Percentiles rank a stretch among this genome's conserved stretches.
Conservation (phyloP, 2,888 invertebrate genomes). For the Anagyrus pseudococci region DNA sequence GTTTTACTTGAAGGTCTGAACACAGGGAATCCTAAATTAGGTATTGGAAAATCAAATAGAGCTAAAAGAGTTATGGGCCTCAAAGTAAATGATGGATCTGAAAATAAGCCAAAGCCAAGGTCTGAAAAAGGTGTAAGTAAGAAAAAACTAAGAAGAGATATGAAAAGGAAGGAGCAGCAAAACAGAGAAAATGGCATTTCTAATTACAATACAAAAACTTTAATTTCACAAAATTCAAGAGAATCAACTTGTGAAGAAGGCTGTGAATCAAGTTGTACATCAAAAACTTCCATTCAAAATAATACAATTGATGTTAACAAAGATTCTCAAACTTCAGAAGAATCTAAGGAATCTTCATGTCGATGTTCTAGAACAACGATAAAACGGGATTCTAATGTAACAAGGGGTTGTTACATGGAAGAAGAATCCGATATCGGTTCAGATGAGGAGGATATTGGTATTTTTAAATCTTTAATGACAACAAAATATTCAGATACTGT, state of each 20-base stretch:
- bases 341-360: neutral
- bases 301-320: slow-evolving; percentile 4
- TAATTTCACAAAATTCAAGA: neutral
- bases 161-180: slow-evolving; percentile 1
- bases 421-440: no score
- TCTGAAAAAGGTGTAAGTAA: slow-evolving; percentile 20
- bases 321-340: neutral
- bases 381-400: neutral
- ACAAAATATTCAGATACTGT: neutral
- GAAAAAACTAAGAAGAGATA: slow-evolving; percentile 30
- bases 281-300: neutral
- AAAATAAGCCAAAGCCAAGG: slow-evolving; percentile 32
- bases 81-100: slow-evolving; percentile 31
- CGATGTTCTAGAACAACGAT: neutral
- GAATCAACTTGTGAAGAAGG: slow-evolving; percentile 16
- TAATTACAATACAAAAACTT: neutral
- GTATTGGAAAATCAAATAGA: slow-evolving; percentile 89
- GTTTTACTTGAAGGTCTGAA: slow-evolving; percentile 94
- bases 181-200: neutral
- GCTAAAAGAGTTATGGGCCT: slow-evolving; percentile 59
- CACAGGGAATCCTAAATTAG: slow-evolving; percentile 87
- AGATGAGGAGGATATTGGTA: neutral
- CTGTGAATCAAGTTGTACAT: slow-evolving; percentile 17
- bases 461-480: neutral
- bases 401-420: neutral